phyloP scores from a whole-genome alignment of 1,140 invertebrate species.

The Listronotus bonariensis region DNA sequence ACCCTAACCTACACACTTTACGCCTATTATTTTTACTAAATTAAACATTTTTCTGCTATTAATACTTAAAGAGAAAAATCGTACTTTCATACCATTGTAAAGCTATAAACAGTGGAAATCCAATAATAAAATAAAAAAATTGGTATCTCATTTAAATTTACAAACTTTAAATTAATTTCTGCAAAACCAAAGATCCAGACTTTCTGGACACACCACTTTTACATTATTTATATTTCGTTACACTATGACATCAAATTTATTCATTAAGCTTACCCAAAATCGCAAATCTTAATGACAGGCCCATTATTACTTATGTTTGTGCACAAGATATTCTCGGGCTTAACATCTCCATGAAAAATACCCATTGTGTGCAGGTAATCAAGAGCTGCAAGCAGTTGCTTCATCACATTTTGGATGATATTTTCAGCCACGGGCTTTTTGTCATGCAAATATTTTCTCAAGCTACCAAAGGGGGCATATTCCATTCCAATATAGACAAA shows the following conservation, averaged over 20 bases:
- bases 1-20: too few species aligned
- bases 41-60: too few species aligned
- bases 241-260: background rate
- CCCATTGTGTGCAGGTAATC: constrained; percentile 20
- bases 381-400: constrained; percentile 21
- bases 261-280: constrained; percentile 26
- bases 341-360: constrained; percentile 32
- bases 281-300: constrained; percentile 23
- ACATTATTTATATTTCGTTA: background rate
- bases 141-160: too few species aligned
- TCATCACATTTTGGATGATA: constrained; percentile 18
- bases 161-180: too few species aligned
- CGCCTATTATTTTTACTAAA: too few species aligned
- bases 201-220: too few species aligned
- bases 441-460: constrained; percentile 6
- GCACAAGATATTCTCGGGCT: constrained; percentile 26
- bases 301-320: background rate
- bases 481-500: constrained; percentile 28
- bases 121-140: too few species aligned
- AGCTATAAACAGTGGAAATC: too few species aligned
- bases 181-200: too few species aligned
- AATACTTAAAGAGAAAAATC: too few species aligned
- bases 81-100: too few species aligned
- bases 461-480: constrained; percentile 8
- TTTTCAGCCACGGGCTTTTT: background rate